phyloP scores from a whole-genome alignment of 2,797 vertebrate species.

The Morus bassanus region DNA sequence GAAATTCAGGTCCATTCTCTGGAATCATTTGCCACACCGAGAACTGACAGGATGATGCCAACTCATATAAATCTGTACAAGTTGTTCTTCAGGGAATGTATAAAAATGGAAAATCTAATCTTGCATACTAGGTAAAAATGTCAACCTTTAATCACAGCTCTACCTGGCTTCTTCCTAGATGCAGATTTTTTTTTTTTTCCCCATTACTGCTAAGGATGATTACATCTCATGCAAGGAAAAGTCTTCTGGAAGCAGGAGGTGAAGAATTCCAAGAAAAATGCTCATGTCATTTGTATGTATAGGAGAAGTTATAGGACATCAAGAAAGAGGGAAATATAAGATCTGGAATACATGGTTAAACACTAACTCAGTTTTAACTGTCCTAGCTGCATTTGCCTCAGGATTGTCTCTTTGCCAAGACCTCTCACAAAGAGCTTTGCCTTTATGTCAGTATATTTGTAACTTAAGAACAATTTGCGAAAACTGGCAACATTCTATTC shows the following conservation, averaged over 20 bases:
- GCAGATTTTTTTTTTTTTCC: neutral
- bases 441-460: neutral
- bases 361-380: neutral
- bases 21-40: neutral
- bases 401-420: neutral
- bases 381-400: neutral
- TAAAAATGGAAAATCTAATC: slow-evolving; percentile 45
- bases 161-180: slow-evolving; percentile 30
- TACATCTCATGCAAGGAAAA: neutral
- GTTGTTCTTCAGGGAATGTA: slow-evolving; percentile 6
- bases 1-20: neutral
- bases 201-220: neutral
- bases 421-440: neutral
- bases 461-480: neutral
- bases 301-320: neutral
- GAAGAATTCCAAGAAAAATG: neutral
- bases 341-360: neutral
- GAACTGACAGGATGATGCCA: slow-evolving; percentile 44
- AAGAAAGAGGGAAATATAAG: neutral
- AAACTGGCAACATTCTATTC: neutral
- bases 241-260: neutral
- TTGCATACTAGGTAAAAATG: slow-evolving; percentile 22
- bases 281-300: neutral
- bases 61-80: slow-evolving; percentile 12
- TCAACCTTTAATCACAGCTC: slow-evolving; percentile 37